Conservation (phyloP, 2,797 vertebrate genomes). For the Rachycentron canadum region DNA sequence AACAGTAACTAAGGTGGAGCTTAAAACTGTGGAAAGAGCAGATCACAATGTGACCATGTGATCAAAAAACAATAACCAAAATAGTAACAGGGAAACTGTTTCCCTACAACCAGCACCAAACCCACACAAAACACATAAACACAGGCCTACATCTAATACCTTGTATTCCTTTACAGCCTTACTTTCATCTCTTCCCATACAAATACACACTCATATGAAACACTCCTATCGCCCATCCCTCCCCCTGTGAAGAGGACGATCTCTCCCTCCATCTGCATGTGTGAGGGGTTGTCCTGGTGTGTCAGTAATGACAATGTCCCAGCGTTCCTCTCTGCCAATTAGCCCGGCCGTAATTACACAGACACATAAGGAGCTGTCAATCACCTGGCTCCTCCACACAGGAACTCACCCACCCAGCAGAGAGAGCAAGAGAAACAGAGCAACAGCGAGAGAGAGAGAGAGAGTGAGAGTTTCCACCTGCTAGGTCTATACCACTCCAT, state of each 20-base stretch:
- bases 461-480: constrained; percentile 58
- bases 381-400: constrained; percentile 81
- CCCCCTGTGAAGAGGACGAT: constrained; percentile 67
- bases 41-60: constrained; percentile 31
- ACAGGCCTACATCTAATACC: constrained; percentile 16
- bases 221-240: constrained; percentile 41
- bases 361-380: constrained; percentile 87
- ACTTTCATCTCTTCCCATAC: constrained; percentile 42
- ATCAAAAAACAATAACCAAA: constrained; percentile 30
- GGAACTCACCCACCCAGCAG: constrained; percentile 82
- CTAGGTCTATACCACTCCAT: constrained; percentile 51
- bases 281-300: constrained; percentile 79
- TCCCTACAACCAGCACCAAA: constrained; percentile 11
- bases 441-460: constrained; percentile 43
- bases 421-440: constrained; percentile 53
- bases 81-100: constrained; percentile 41
- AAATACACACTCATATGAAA: constrained; percentile 37
- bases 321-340: constrained; percentile 87
- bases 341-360: constrained; percentile 86
- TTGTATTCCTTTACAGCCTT: constrained; percentile 24
- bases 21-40: constrained; percentile 32
- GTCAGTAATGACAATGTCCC: constrained; percentile 87
- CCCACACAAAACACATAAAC: constrained; percentile 40
- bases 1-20: constrained; percentile 34
- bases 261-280: constrained; percentile 76